Percentiles rank a stretch among this genome's conserved stretches.
These are phyloP conservation scores for Oceanites oceanicus DNA, from an alignment of 2,113 vertebrate species.

Conservation along the genomic window DNA sequence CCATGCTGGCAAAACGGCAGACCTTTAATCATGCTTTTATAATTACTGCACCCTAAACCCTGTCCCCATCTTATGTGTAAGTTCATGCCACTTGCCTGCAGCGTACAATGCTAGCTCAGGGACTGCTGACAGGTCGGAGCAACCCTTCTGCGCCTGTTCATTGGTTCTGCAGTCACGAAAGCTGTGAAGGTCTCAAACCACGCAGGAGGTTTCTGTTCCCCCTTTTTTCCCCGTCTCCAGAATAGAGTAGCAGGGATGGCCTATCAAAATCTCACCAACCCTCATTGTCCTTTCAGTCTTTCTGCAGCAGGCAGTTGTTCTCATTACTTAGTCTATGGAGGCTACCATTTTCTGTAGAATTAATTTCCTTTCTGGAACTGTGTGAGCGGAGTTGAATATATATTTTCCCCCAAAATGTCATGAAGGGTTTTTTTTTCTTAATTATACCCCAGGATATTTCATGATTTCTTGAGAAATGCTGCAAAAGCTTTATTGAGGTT, in stretches of 20 bases:
- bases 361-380: conserved; percentile 47
- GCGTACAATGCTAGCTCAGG: fast-evolving
- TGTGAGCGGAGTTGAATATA: conserved; percentile 34
- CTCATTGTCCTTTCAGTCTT: conserved; percentile 29
- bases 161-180: not conserved
- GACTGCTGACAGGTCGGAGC: not conserved
- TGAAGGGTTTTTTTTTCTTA: not conserved
- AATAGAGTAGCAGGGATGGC: not conserved
- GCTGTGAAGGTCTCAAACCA: not conserved
- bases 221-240: not conserved
- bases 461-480: not conserved
- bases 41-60: not conserved
- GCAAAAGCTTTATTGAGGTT: conserved; percentile 8
- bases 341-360: conserved; percentile 43
- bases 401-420: conserved; percentile 44
- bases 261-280: not conserved
- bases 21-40: not conserved
- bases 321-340: conserved; percentile 48
- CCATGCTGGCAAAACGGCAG: not conserved
- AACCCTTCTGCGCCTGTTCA: not conserved
- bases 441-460: conserved; percentile 36
- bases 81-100: too few species aligned
- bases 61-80: fast-evolving
- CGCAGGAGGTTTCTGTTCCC: not conserved
- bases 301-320: not conserved